Evolutionary conservation across 2,888 invertebrate species (phyloP).

Genomic region (Drosophila ezoana): DNA sequence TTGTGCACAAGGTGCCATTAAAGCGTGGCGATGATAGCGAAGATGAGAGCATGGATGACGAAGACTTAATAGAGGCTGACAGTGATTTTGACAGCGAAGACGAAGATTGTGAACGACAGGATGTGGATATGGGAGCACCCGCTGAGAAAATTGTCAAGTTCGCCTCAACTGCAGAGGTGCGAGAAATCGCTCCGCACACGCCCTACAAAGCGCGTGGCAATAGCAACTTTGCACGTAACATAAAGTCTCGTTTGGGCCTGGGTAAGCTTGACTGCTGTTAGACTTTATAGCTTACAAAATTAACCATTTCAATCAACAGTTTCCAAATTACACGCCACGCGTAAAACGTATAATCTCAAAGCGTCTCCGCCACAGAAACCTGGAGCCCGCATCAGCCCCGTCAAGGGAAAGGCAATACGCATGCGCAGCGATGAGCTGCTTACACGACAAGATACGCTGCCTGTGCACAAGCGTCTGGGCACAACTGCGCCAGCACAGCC

Average conservation of each 20-base stretch:
- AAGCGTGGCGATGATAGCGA: conserved; percentile 79
- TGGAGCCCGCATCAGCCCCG: conserved; percentile 60
- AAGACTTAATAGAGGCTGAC: conserved; percentile 50
- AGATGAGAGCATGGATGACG: conserved; percentile 67
- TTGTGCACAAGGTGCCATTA: conserved; percentile 84
- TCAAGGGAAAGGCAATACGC: conserved; percentile 75
- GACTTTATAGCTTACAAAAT: not conserved
- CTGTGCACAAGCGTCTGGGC: conserved; percentile 83
- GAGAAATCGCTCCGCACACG: conserved; percentile 82
- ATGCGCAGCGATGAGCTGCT: conserved; percentile 84
- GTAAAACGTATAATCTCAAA: conserved; percentile 82
- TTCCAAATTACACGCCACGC: conserved; percentile 79
- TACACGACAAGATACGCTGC: conserved; percentile 64
- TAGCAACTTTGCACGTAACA: conserved; percentile 59
- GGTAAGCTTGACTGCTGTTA: conserved; percentile 27
- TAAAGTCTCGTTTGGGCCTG: conserved; percentile 80
- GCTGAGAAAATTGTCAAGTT: conserved; percentile 84
- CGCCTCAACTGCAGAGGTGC: conserved; percentile 84
- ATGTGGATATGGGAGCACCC: conserved; percentile 45
- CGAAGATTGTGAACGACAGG: conserved; percentile 21
- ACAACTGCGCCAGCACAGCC: conserved; percentile 14
- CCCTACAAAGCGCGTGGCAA: conserved; percentile 54
- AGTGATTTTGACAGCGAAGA: conserved; percentile 57
- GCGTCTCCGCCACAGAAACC: conserved; percentile 68
- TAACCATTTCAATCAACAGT: conserved; percentile 44